phyloP scores from a whole-genome alignment of 2,113 vertebrate genomes.

The Gymnarchus niloticus region DNA sequence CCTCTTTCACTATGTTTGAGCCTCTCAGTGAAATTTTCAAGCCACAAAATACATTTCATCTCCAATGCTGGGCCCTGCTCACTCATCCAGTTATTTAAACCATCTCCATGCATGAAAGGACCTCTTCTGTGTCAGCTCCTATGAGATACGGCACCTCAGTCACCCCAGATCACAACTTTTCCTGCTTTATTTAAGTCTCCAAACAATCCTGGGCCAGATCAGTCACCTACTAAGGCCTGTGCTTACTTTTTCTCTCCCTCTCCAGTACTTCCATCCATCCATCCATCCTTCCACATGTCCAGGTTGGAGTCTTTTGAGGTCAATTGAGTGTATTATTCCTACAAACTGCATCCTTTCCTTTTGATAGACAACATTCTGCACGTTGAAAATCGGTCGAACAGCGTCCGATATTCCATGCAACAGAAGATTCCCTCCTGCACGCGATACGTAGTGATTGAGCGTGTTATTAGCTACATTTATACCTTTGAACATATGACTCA shows the following conservation, averaged over 20 bases:
- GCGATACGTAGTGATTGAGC: background rate
- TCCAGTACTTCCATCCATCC: background rate
- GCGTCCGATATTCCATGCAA: background rate
- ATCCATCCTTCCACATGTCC: background rate
- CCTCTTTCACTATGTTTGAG: background rate
- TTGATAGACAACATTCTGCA: background rate
- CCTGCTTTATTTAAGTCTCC: slow-evolving; percentile 5
- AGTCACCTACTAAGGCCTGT: background rate
- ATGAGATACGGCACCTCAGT: background rate
- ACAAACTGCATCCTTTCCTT: background rate
- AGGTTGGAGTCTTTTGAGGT: background rate
- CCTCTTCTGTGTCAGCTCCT: background rate
- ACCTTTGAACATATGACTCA: background rate
- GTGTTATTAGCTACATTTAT: background rate
- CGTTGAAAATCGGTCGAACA: background rate
- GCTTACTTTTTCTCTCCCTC: background rate
- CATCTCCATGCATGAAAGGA: background rate
- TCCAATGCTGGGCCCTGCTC: background rate
- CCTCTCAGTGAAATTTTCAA: background rate
- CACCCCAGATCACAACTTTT: background rate
- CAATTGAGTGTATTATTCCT: background rate
- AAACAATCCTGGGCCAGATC: background rate
- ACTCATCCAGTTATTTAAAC: background rate
- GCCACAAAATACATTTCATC: slow-evolving; percentile 3
- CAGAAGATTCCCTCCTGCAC: background rate